Base-by-base conservation (phyloP, 1,140 invertebrate genomes). In the Drosophila pandora region DNA sequence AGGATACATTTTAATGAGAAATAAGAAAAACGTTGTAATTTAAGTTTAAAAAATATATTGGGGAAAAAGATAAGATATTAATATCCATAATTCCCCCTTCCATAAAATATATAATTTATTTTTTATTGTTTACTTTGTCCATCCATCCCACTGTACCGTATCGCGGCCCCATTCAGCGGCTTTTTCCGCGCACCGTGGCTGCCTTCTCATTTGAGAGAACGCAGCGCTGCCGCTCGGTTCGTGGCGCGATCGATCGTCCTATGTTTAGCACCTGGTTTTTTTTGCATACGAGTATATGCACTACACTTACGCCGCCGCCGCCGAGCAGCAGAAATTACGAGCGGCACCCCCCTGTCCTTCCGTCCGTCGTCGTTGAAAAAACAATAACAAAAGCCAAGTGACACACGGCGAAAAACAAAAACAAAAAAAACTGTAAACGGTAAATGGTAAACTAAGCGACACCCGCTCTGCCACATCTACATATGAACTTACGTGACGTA, bases 401-500 rank as follows among this genome's bases (percentile, higher is more conserved):
- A 78, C 63, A 67, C 55, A 47, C 43, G 43, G 21, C 47, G 59
- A 78, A 73, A 60, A 63, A 64, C 62, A 70, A 77, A 83, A 25
- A 25, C 25, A 4, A 6, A 25, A 28, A 60, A 63, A 60, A 65
- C n/a, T n/a, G n/a, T n/a, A 70, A 77, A 83, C 50, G 72, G 55
- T 48, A 39, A 41, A 55, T n/a, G 34, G 34, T 37, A 56, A n/a
- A 47, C 43, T 50, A 50, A 50, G 48, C 58, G 59, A 25, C 39
- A 23, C 65, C 25, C 63, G 70, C 60, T 54, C 71, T 75, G 71
- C 71, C 63, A 69, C 63, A 79, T 79, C 61, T 58, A 68, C 70
- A 56, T 74, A 57, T 63, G 59, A 57, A 58, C 65, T 45, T 58
- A 67, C 62, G 82, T 87, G 82, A 87, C 82, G 84, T 87, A 87